Evolutionary conservation across 2,888 invertebrate species (phyloP).

Genomic region (Atherix ibis): DNA sequence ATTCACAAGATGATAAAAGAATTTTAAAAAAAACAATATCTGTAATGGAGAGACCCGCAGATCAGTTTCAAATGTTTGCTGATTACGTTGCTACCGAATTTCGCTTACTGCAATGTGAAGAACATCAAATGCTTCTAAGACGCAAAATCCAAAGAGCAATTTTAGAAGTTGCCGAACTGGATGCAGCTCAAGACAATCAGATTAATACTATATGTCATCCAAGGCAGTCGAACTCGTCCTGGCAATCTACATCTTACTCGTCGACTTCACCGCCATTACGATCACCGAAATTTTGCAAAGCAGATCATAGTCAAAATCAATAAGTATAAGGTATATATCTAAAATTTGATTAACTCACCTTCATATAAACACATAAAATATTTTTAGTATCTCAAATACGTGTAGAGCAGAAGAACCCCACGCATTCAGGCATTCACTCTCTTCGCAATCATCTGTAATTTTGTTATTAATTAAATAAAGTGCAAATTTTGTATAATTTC

Average conservation of each 20-base stretch:
- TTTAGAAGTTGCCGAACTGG: conserved; percentile 1
- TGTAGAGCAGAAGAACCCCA: too few relatives aligned
- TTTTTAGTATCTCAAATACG: too few relatives aligned
- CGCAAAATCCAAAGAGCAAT: not conserved
- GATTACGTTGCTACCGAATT: conserved; percentile 2
- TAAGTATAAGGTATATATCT: not conserved
- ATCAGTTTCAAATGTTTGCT: conserved; percentile 3
- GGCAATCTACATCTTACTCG: not conserved
- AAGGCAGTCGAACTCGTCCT: not conserved
- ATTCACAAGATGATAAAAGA: conserved; percentile 2
- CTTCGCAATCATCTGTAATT: too few relatives aligned
- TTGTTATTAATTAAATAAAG: too few relatives aligned
- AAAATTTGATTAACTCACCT: not conserved
- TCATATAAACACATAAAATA: too few relatives aligned
- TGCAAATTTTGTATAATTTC: too few relatives aligned
- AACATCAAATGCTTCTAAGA: conserved; percentile 1
- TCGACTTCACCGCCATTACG: not conserved
- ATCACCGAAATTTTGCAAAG: not conserved
- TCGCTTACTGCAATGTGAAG: conserved; percentile 1
- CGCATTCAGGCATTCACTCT: too few relatives aligned
- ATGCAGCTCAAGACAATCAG: not conserved
- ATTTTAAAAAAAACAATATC: not conserved
- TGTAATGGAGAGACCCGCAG: conserved; percentile 1
- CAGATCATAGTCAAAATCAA: too few relatives aligned
- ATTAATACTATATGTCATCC: not conserved